phyloP scores from a whole-genome alignment of 2,113 vertebrate species.

The Leptosomus discolor region DNA sequence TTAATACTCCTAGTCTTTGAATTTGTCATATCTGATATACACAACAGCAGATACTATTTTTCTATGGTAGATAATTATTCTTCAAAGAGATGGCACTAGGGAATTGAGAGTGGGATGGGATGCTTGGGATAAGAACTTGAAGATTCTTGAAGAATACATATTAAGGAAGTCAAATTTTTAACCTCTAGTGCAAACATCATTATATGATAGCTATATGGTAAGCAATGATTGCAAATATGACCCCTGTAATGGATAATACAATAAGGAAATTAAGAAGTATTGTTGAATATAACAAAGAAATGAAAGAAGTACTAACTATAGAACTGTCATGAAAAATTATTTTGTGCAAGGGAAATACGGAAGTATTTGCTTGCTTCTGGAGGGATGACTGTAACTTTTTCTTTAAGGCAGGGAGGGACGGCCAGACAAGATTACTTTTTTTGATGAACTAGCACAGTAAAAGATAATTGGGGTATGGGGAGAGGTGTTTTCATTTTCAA shows the following conservation, averaged over 20 bases:
- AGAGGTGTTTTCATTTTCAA: conserved; percentile 18
- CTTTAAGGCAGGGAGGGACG: neutral
- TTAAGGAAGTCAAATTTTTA: neutral
- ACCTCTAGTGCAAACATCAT: neutral
- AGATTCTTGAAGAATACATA: neutral
- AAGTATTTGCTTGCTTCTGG: neutral
- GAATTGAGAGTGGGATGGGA: neutral
- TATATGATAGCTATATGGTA: neutral
- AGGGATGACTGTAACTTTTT: neutral
- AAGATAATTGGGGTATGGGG: neutral
- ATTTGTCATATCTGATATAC: neutral
- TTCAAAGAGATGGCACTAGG: neutral
- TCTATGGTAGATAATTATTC: neutral
- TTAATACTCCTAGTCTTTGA: neutral
- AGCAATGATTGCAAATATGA: neutral
- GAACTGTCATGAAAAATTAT: neutral
- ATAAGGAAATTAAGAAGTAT: conserved; percentile 53
- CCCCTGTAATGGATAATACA: neutral
- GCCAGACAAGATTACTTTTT: neutral
- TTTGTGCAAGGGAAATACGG: neutral
- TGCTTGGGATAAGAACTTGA: neutral
- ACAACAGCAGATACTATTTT: neutral
- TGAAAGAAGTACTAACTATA: conserved; percentile 54
- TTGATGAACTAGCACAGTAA: neutral
- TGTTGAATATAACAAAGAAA: conserved; percentile 23